phyloP scores from a whole-genome alignment of 2,888 invertebrate species.

The Drosophila siamana region DNA sequence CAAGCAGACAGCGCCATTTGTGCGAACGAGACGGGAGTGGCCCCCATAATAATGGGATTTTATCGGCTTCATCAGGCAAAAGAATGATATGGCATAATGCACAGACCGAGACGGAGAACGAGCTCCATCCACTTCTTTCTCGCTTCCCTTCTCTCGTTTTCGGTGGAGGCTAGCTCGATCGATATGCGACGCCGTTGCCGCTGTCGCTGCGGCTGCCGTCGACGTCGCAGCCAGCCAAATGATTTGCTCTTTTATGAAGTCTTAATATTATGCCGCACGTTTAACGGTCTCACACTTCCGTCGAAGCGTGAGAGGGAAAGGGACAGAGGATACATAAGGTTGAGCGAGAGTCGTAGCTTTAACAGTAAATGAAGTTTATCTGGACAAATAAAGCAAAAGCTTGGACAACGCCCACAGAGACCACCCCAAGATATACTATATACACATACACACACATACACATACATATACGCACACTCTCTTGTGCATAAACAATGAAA shows the following conservation, averaged over 20 bases:
- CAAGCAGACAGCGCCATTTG: conserved; percentile 66
- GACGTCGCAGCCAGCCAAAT: conserved; percentile 54
- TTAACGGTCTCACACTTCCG: conserved; percentile 73
- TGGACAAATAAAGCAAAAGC: conserved; percentile 59
- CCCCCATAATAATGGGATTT: conserved; percentile 86
- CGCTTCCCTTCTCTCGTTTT: not conserved
- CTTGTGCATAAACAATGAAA: conserved; percentile 52
- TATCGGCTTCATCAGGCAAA: conserved; percentile 84
- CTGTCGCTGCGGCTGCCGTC: conserved; percentile 9
- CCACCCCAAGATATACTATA: conserved; percentile 6
- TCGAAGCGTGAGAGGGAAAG: not conserved
- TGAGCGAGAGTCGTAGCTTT: conserved; percentile 20
- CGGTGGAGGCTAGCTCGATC: conserved; percentile 53
- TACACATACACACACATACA: conserved; percentile 4
- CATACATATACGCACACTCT: conserved; percentile 2
- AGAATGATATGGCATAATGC: conserved; percentile 85
- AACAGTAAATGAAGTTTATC: conserved; percentile 72
- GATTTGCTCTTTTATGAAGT: conserved; percentile 82
- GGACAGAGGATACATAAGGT: not conserved
- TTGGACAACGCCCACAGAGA: conserved; percentile 54
- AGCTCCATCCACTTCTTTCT: not conserved
- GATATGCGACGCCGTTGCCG: conserved; percentile 15
- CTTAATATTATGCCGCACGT: conserved; percentile 78
- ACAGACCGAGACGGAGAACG: conserved; percentile 44
- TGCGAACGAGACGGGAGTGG: conserved; percentile 78